Conservation (phyloP, 1,140 invertebrate genomes). For the Camponotus vicinus region DNA sequence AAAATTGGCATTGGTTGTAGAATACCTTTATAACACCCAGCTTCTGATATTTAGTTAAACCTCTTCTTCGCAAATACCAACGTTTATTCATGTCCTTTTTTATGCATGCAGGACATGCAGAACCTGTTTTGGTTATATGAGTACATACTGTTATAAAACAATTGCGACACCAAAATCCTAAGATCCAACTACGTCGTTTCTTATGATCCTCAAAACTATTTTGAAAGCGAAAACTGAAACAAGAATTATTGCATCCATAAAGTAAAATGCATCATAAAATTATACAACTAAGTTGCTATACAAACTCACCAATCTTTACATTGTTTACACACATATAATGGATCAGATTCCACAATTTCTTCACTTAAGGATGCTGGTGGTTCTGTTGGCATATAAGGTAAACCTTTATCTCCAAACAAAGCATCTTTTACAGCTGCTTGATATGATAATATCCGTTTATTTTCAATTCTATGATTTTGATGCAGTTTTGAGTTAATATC, state of each 20-base stretch:
- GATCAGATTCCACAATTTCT: constrained; percentile 60
- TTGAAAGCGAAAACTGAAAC: constrained; percentile 78
- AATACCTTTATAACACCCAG: constrained; percentile 77
- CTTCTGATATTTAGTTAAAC: constrained; percentile 71
- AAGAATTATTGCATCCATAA: constrained; percentile 17
- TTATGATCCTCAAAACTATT: constrained; percentile 78
- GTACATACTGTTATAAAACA: constrained; percentile 76
- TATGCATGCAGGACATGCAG: constrained; percentile 67
- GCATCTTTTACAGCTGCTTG: constrained; percentile 75
- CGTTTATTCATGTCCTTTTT: constrained; percentile 71
- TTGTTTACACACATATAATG: constrained; percentile 75
- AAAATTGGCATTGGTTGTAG: constrained; percentile 83
- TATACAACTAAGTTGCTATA: neutral
- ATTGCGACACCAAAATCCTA: constrained; percentile 80
- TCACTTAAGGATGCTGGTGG: constrained; percentile 69
- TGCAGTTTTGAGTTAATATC: constrained; percentile 70
- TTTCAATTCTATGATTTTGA: constrained; percentile 73
- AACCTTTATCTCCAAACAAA: constrained; percentile 73
- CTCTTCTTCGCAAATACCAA: constrained; percentile 70
- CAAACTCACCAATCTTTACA: constrained; percentile 81
- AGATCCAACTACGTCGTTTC: constrained; percentile 78
- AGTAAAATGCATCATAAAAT: neutral
- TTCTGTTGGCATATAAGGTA: constrained; percentile 76
- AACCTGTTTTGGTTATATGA: constrained; percentile 51
- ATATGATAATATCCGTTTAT: constrained; percentile 75